Base-by-base conservation (phyloP, 1,140 invertebrate species). In the Solenopsis fugax region DNA sequence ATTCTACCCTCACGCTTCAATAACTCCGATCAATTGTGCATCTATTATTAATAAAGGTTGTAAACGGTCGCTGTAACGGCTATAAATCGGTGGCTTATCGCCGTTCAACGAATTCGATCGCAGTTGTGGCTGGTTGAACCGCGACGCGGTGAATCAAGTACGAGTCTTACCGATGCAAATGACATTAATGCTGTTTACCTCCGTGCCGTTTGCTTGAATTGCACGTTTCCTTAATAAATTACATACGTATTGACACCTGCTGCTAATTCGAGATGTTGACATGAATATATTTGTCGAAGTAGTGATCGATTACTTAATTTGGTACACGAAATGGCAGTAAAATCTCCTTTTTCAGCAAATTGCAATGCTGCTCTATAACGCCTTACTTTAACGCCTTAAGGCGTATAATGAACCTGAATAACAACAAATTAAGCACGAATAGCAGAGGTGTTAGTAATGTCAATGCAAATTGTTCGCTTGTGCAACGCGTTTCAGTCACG, bases 71-170 rank as follows among this genome's bases (percentile, higher is more conserved):
- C 60, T 48, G 50, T 41, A 81, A 58, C 16, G 21, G 50, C 64
- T 69, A 56, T 81, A 73, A 84, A 73, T 84, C 54, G 67, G 52
- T 16, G 12, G 12, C 67, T 82, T 82, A 73, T 82, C 69, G n/a
- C 34, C 21, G 12, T 18, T 12, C 54, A 45, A 58, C 24, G 41
- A 84, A 84, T 84, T 84, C 18, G 29, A 84, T 84, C 41, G 67
- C 78, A 81, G 50, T 71, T 16, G 41, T 41, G 80, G 41, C 80
- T 84, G 67, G 78, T 18, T 72, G 24, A 24, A 48, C 69, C 54
- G 54, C 18, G 24, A 4, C 65, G 37, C 65, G 37, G 52, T 6
- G 69, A 84, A 75, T 84, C 60, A 62, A 84, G 24, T 60, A 62
- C 54, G 52, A 75, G 13, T 45, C 12, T 18, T n/a, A 45, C 13